phyloP scores from a whole-genome alignment of 2,113 vertebrate species.

The Gymnocephalus cernua region DNA sequence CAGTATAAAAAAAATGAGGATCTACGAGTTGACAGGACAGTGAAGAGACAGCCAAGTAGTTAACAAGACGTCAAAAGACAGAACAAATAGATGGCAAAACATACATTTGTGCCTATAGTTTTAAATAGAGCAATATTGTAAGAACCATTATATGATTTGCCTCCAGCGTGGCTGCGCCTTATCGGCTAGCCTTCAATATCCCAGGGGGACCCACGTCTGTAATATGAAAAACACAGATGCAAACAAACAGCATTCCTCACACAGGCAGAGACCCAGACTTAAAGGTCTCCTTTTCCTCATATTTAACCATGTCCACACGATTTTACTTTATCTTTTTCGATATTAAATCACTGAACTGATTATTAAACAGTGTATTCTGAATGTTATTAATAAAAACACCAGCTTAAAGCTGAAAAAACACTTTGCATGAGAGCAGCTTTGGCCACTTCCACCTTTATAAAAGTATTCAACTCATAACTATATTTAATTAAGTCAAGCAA shows the following conservation, averaged over 20 bases:
- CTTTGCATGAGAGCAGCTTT: slow-evolving; percentile 36
- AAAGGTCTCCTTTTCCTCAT: slow-evolving; percentile 63
- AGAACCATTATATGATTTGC: slow-evolving; percentile 88
- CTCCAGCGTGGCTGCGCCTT: slow-evolving; percentile 87
- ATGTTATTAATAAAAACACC: slow-evolving; percentile 6
- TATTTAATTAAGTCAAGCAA: slow-evolving; percentile 3
- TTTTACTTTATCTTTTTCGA: slow-evolving; percentile 7
- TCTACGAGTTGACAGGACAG: slow-evolving; percentile 47
- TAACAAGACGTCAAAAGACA: slow-evolving; percentile 53
- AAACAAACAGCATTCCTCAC: slow-evolving; percentile 88
- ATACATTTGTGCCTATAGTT: slow-evolving; percentile 81
- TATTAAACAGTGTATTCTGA: slow-evolving; percentile 19
- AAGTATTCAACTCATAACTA: neutral
- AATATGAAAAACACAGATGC: slow-evolving; percentile 89
- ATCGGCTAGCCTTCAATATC: slow-evolving; percentile 89
- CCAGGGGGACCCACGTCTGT: slow-evolving; percentile 88
- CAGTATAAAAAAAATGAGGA: slow-evolving; percentile 31
- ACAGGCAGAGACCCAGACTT: slow-evolving; percentile 76
- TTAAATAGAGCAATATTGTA: slow-evolving; percentile 86
- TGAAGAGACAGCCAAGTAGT: slow-evolving; percentile 40
- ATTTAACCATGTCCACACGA: slow-evolving; percentile 35
- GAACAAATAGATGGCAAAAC: slow-evolving; percentile 74
- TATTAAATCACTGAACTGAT: slow-evolving; percentile 4
- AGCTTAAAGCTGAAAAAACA: slow-evolving; percentile 1
- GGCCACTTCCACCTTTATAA: neutral